Evolutionary conservation across 2,113 vertebrate genomes (phyloP).

Genomic region (Zosterops hypoxanthus): DNA sequence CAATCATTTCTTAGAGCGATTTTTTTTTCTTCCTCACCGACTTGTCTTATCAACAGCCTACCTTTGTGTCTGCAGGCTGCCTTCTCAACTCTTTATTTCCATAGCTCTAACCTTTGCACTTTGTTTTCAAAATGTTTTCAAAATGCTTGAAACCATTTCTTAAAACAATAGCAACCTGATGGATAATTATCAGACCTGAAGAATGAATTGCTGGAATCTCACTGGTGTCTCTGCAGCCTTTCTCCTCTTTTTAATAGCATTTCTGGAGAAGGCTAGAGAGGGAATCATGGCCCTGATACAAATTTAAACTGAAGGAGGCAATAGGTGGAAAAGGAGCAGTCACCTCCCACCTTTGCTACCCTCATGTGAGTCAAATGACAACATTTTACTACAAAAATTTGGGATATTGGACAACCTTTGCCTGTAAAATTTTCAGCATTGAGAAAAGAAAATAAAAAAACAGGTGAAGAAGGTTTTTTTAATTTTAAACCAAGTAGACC

Average conservation of each 20-base stretch:
- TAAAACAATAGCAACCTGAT: neutral
- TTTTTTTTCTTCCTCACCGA: neutral
- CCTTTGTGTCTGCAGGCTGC: neutral
- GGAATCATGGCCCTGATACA: neutral
- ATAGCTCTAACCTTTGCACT: neutral
- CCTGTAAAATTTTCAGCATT: neutral
- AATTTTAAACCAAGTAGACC: neutral
- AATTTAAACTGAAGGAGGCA: neutral
- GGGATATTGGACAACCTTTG: neutral
- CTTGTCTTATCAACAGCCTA: neutral
- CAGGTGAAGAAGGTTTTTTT: neutral
- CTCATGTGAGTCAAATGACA: neutral
- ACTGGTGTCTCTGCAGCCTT: neutral
- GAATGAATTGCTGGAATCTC: neutral
- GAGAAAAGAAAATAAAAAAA: neutral
- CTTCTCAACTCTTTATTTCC: conserved; percentile 8
- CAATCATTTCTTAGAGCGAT: conserved; percentile 6
- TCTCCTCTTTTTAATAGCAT: neutral
- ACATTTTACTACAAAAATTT: neutral
- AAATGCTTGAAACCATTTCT: neutral
- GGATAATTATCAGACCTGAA: neutral
- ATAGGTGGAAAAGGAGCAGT: neutral
- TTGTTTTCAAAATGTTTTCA: neutral
- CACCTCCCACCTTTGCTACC: neutral
- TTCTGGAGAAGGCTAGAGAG: neutral